phyloP scores from a whole-genome alignment of 1,140 invertebrate genomes.

The Homarus americanus region DNA sequence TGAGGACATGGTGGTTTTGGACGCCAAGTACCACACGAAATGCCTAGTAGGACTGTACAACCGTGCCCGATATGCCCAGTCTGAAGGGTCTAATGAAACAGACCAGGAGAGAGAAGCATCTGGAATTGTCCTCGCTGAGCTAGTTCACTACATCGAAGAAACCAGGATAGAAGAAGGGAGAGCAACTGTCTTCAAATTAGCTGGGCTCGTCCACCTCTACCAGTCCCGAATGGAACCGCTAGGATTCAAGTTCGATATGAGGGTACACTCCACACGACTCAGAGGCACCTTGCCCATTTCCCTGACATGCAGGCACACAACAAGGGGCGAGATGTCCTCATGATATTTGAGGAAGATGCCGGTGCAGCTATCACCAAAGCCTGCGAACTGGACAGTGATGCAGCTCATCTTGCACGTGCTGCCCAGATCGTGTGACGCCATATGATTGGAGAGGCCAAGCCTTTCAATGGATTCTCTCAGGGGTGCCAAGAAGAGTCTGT shows the following conservation, averaged over 20 bases:
- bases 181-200: slow-evolving; percentile 31
- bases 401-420: slow-evolving; percentile 39
- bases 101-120: neutral
- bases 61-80: neutral
- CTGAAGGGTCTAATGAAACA: neutral
- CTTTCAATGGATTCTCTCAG: slow-evolving; percentile 45
- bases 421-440: slow-evolving; percentile 26
- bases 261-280: slow-evolving; percentile 34
- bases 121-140: slow-evolving; percentile 15
- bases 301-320: slow-evolving; percentile 31
- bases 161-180: neutral
- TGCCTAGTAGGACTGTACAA: neutral
- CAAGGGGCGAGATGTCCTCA: slow-evolving; percentile 58
- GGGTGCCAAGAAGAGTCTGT: slow-evolving; percentile 41
- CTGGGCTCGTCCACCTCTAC: slow-evolving; percentile 24
- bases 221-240: slow-evolving; percentile 21
- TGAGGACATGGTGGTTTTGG: neutral
- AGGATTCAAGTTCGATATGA: too few relatives aligned
- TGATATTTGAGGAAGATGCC: slow-evolving; percentile 47
- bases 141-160: slow-evolving; percentile 29
- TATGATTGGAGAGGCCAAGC: slow-evolving; percentile 35
- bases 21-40: slow-evolving; percentile 5
- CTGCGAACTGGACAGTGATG: slow-evolving; percentile 46
- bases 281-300: slow-evolving; percentile 40
- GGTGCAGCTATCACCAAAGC: slow-evolving; percentile 54